These are phyloP conservation scores for Potorous gilbertii DNA, from an alignment of 2,797 vertebrate genomes.

Conservation along the genomic window DNA sequence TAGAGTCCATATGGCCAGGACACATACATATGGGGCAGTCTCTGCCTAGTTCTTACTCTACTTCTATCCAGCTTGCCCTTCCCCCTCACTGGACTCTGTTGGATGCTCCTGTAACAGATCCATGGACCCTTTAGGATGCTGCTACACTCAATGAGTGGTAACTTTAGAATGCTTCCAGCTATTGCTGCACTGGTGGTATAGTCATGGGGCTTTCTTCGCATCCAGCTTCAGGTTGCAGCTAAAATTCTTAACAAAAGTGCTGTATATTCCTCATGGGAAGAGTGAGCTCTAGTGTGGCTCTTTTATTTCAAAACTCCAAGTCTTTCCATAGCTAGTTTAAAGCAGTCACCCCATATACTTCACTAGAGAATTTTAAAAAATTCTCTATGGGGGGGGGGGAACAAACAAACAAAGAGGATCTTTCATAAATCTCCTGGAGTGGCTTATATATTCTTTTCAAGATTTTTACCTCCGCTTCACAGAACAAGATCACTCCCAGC, in stretches of 20 bases:
- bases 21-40: neutral
- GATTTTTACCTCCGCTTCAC: neutral
- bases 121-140: neutral
- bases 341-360: neutral
- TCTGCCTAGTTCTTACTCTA: neutral
- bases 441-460: neutral
- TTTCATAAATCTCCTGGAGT: neutral
- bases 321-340: neutral
- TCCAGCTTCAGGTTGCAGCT: neutral
- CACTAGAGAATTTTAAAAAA: neutral
- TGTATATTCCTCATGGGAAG: neutral
- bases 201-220: neutral
- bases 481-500: neutral
- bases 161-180: neutral
- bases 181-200: neutral
- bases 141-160: neutral
- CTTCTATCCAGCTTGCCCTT: neutral
- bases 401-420: neutral
- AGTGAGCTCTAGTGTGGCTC: neutral
- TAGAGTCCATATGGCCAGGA: neutral
- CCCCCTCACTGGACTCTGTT: neutral
- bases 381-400: neutral
- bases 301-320: neutral
- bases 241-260: neutral
- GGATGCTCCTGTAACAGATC: neutral